Conservation (phyloP, 92 coral and sea anemone genomes). For the Actinernus sp. region DNA sequence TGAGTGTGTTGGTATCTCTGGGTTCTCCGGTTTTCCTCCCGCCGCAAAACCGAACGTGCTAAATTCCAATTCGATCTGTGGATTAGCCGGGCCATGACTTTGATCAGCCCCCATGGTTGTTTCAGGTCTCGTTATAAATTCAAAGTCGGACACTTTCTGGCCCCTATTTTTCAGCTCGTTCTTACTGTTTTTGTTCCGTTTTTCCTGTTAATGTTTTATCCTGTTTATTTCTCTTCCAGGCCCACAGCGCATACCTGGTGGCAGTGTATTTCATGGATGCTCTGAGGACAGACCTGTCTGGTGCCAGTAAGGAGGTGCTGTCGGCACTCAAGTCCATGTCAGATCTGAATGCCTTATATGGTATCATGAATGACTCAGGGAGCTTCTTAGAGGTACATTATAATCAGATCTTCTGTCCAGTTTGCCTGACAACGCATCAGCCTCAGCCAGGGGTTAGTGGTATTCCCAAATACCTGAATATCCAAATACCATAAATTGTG, state of each 20-base stretch:
- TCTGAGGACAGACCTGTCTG: slow-evolving; percentile 44
- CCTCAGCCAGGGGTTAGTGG: too few species aligned
- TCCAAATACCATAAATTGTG: too few species aligned
- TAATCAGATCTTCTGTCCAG: too few species aligned
- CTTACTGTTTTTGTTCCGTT: neutral
- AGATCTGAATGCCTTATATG: slow-evolving; percentile 70
- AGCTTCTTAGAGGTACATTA: slow-evolving; percentile 92
- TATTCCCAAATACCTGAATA: too few species aligned
- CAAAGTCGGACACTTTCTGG: neutral
- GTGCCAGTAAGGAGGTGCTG: slow-evolving; percentile 41
- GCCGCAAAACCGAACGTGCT: too few species aligned
- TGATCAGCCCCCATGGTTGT: too few species aligned
- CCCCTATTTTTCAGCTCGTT: neutral
- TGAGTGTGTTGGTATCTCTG: too few species aligned
- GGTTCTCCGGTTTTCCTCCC: too few species aligned
- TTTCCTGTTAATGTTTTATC: neutral
- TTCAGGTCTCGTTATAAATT: too few species aligned
- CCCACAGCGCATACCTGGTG: slow-evolving; percentile 69
- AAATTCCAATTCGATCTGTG: too few species aligned
- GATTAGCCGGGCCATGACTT: too few species aligned
- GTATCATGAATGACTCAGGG: slow-evolving; percentile 75
- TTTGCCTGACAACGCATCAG: too few species aligned
- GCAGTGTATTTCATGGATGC: slow-evolving; percentile 54
- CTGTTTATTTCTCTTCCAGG: slow-evolving; percentile 36
- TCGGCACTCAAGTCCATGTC: slow-evolving; percentile 64